These are phyloP conservation scores for Salticus scenicus DNA, from an alignment of 2,888 invertebrate species.

Conservation along the genomic window DNA sequence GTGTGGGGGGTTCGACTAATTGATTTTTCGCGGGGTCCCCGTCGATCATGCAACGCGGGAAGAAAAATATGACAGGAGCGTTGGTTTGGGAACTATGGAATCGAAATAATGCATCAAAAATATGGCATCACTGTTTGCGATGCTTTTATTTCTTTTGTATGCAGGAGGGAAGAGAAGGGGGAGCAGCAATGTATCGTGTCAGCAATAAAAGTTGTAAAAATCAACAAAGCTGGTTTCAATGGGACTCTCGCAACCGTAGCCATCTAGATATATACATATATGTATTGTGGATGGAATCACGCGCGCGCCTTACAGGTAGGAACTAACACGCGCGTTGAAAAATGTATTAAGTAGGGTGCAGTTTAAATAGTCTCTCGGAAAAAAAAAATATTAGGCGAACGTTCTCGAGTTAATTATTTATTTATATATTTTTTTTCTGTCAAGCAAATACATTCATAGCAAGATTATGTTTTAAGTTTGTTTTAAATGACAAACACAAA, in stretches of 20 bases:
- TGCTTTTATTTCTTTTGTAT: conserved; percentile 13
- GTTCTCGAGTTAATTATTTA: too few relatives aligned
- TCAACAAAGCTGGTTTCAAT: background rate
- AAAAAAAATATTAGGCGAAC: too few relatives aligned
- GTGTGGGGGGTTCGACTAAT: background rate
- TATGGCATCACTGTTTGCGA: conserved; percentile 19
- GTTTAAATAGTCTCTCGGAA: too few relatives aligned
- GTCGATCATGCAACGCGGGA: conserved; percentile 15
- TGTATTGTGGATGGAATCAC: background rate
- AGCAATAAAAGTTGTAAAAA: conserved; percentile 3
- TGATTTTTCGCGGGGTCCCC: conserved; percentile 15
- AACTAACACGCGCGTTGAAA: too few relatives aligned
- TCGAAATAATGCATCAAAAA: conserved; percentile 19
- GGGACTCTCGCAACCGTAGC: background rate
- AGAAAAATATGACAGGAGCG: conserved; percentile 19
- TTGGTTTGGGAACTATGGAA: conserved; percentile 19
- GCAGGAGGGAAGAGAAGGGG: background rate
- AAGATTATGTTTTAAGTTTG: too few relatives aligned
- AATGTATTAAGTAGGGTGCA: too few relatives aligned
- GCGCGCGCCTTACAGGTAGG: too few relatives aligned
- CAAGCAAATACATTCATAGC: too few relatives aligned
- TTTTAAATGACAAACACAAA: too few relatives aligned
- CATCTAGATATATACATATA: background rate
- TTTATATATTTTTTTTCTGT: too few relatives aligned
- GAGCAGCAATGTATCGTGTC: background rate